Percentiles rank a stretch among this genome's conserved stretches.
phyloP scores from a whole-genome alignment of 1,140 invertebrate genomes.

The Macrosteles quadrilineatus region DNA sequence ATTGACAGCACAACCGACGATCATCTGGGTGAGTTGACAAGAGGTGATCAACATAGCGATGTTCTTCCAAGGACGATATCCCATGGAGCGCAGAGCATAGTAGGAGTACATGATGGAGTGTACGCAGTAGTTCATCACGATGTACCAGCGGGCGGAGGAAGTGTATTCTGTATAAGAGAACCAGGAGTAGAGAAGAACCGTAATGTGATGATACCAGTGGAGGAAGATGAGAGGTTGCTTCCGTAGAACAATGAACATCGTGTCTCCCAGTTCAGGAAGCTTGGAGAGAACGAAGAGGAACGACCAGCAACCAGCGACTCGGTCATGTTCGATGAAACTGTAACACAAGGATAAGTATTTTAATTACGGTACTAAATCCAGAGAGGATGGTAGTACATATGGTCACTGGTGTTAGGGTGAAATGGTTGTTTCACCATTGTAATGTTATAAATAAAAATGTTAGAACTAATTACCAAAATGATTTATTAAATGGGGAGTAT shows the following conservation, averaged over 20 bases:
- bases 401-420: too few relatives aligned
- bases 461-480: too few relatives aligned
- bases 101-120: constrained; percentile 99
- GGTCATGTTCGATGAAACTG: constrained; percentile 83
- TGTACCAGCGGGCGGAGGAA: constrained; percentile 96
- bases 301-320: constrained; percentile 94
- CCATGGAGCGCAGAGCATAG: constrained; percentile 88
- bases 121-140: constrained; percentile 98
- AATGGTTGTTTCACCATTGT: too few relatives aligned
- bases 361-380: too few relatives aligned
- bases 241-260: constrained; percentile 92
- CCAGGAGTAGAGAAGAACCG: constrained; percentile 93
- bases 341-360: constrained; percentile 46
- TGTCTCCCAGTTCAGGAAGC: constrained; percentile 95
- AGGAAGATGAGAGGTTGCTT: constrained; percentile 98
- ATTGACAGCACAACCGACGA: constrained; percentile 89
- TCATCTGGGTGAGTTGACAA: constrained; percentile 93
- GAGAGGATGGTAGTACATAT: neutral
- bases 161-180: constrained; percentile 97
- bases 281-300: constrained; percentile 95
- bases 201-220: constrained; percentile 93
- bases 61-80: constrained; percentile 78
- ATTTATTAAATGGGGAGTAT: too few relatives aligned
- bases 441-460: too few relatives aligned
- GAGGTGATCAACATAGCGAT: constrained; percentile 93